These are phyloP conservation scores for Pachypeltis micranthus DNA, from an alignment of 1,140 invertebrate species.

Conservation along the genomic window DNA sequence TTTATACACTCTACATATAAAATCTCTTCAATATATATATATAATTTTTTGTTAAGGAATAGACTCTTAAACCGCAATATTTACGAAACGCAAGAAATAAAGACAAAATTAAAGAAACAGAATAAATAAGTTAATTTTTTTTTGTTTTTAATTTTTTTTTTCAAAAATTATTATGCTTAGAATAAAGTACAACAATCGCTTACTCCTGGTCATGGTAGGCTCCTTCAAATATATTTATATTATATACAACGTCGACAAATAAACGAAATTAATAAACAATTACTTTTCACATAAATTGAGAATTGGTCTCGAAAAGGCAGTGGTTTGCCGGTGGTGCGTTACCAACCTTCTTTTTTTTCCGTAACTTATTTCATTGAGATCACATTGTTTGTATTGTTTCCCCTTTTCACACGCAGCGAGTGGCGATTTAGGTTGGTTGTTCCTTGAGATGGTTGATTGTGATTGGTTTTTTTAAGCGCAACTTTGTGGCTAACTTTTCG, in stretches of 20 bases:
- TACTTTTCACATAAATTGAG: constrained; percentile 7
- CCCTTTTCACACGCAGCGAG: too few species aligned
- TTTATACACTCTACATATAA: constrained; percentile 19
- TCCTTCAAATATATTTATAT: constrained; percentile 8
- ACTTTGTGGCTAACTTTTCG: too few species aligned
- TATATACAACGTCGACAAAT: too few species aligned
- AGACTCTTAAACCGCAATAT: constrained; percentile 17
- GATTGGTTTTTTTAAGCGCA: not conserved
- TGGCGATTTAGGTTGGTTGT: too few species aligned
- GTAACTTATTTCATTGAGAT: too few species aligned
- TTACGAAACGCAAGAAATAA: constrained; percentile 13
- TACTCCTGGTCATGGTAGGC: constrained; percentile 22
- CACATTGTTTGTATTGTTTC: too few species aligned
- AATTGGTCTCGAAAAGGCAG: constrained; percentile 21
- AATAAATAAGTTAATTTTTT: constrained; percentile 20
- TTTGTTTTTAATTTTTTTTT: not conserved
- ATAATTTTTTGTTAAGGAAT: constrained; percentile 15
- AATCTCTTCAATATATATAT: constrained; percentile 15
- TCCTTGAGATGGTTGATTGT: too few species aligned
- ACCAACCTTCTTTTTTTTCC: constrained; percentile 15
- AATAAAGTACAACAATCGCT: constrained; percentile 11
- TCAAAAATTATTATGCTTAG: not conserved
- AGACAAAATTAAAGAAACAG: constrained; percentile 13
- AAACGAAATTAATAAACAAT: too few species aligned
- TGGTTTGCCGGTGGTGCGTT: constrained; percentile 22